Conservation (phyloP, 2,797 vertebrate species). For the Microctenopoma lineatum region DNA sequence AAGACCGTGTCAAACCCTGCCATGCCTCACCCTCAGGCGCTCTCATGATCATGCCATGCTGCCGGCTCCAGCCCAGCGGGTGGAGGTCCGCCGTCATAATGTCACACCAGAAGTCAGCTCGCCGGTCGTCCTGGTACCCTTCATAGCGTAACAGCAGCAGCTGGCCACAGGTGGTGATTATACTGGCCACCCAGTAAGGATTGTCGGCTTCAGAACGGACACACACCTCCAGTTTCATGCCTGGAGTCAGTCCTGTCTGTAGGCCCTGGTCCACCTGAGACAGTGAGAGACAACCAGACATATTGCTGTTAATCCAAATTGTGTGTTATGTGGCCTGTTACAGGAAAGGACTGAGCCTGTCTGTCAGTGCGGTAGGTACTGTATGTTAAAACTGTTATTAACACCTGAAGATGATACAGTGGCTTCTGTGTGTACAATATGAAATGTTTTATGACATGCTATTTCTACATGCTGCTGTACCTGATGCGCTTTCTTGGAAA, state of each 20-base stretch:
- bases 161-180: constrained; percentile 97
- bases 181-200: constrained; percentile 92
- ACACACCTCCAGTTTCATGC: constrained; percentile 97
- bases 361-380: neutral
- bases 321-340: neutral
- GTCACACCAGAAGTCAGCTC: constrained; percentile 98
- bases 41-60: constrained; percentile 91
- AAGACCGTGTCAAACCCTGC: neutral
- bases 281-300: neutral
- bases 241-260: constrained; percentile 94
- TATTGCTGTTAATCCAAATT: neutral
- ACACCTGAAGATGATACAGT: neutral
- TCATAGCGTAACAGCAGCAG: constrained; percentile 94
- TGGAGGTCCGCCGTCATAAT: constrained; percentile 94
- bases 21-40: constrained; percentile 90
- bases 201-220: constrained; percentile 87
- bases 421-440: constrained; percentile 2
- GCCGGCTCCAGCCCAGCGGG: constrained; percentile 93
- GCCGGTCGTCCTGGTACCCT: constrained; percentile 93
- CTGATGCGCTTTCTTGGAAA: neutral
- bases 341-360: neutral
- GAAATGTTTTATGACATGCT: neutral
- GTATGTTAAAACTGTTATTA: neutral
- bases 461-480: neutral
- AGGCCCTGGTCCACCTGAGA: constrained; percentile 93